These are phyloP conservation scores for Drosophila heteroneura DNA, from an alignment of 2,888 invertebrate species.

Conservation along the genomic window DNA sequence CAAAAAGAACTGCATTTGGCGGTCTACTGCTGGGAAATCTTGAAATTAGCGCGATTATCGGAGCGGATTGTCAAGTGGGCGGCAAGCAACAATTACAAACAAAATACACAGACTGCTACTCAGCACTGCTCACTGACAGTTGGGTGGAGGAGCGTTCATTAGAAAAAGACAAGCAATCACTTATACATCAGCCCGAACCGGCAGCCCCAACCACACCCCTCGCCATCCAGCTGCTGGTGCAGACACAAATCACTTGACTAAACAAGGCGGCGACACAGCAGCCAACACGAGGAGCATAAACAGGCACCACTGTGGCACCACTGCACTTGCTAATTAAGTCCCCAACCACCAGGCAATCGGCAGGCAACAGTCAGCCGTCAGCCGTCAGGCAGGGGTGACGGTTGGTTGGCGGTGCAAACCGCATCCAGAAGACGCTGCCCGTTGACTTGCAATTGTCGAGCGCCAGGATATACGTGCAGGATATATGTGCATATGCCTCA, in stretches of 20 bases:
- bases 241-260: conserved; percentile 79
- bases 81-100: conserved; percentile 64
- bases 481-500: conserved; percentile 11
- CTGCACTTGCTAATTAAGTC: conserved; percentile 84
- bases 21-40: conserved; percentile 83
- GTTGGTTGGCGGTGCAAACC: conserved; percentile 24
- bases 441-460: conserved; percentile 66
- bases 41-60: conserved; percentile 85
- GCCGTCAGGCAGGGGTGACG: not conserved
- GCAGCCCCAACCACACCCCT: not conserved
- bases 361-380: conserved; percentile 22
- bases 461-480: conserved; percentile 24
- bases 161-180: conserved; percentile 79
- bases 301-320: conserved; percentile 56
- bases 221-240: conserved; percentile 20
- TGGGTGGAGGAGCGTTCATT: conserved; percentile 47
- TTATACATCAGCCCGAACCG: conserved; percentile 42
- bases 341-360: conserved; percentile 68
- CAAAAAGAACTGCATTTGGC: conserved; percentile 62
- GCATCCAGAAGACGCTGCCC: conserved; percentile 65
- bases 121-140: conserved; percentile 9
- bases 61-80: conserved; percentile 75
- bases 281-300: conserved; percentile 57
- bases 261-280: conserved; percentile 71
- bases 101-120: conserved; percentile 32